phyloP scores from a whole-genome alignment of 2,888 invertebrate species.

The Axea sp. region DNA sequence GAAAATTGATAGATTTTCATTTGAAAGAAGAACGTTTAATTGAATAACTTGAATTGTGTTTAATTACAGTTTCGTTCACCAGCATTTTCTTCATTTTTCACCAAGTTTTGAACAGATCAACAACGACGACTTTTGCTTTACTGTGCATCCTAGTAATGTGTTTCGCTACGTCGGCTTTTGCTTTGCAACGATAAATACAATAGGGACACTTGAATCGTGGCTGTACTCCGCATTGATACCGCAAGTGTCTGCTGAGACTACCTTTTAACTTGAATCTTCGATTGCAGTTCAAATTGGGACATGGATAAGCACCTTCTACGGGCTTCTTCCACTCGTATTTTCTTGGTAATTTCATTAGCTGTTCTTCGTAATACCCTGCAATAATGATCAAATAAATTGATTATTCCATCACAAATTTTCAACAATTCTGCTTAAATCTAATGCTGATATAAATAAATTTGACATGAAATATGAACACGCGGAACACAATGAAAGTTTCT shows the following conservation, averaged over 20 bases:
- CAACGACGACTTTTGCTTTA: constrained; percentile 53
- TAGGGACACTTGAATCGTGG: constrained; percentile 77
- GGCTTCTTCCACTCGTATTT: constrained; percentile 34
- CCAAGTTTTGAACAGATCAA: constrained; percentile 60
- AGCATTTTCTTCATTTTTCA: constrained; percentile 15
- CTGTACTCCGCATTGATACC: constrained; percentile 75
- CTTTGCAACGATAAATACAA: constrained; percentile 72
- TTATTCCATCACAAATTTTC: no score
- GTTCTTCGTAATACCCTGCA: constrained; percentile 32
- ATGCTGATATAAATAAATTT: no score
- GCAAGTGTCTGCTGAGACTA: constrained; percentile 72
- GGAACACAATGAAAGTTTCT: neutral
- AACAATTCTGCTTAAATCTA: no score
- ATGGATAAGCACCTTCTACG: constrained; percentile 44
- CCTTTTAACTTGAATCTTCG: constrained; percentile 69
- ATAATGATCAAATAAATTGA: constrained; percentile 25
- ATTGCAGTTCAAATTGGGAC: constrained; percentile 67
- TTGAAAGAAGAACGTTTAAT: no score
- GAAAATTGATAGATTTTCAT: no score
- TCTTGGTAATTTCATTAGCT: neutral
- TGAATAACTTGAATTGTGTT: no score
- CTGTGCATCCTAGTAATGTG: constrained; percentile 64
- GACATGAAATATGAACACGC: no score
- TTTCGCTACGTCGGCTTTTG: constrained; percentile 65
- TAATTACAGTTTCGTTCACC: no score